Percentiles rank a stretch among this genome's conserved stretches.
Conservation (phyloP, 2,113 vertebrate genomes). For the Prunella himalayana region DNA sequence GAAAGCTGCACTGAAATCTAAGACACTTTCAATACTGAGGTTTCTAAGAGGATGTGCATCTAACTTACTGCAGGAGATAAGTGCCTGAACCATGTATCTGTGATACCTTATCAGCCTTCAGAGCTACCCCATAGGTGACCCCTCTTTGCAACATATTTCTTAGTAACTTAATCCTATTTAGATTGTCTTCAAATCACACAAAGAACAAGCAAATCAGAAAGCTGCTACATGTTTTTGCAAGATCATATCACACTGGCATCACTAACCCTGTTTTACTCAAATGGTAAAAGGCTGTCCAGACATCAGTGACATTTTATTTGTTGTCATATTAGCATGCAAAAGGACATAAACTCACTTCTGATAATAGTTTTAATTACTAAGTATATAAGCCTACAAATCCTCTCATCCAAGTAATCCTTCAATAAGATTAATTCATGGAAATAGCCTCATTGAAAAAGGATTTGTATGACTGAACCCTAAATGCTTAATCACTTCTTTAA, state of each 20-base stretch:
- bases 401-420: constrained; percentile 27
- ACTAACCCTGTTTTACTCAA: background rate
- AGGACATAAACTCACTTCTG: constrained; percentile 3
- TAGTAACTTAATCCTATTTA: constrained; percentile 66
- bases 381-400: constrained; percentile 16
- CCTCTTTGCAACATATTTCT: constrained; percentile 28
- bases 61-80: constrained; percentile 48
- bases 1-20: background rate
- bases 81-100: constrained; percentile 48
- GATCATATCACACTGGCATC: background rate
- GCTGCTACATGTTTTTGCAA: constrained; percentile 38
- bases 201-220: constrained; percentile 25
- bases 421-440: constrained; percentile 28
- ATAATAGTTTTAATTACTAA: constrained; percentile 53
- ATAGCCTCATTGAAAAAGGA: constrained; percentile 1
- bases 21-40: constrained; percentile 27
- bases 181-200: constrained; percentile 45
- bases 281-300: background rate
- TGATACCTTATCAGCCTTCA: background rate
- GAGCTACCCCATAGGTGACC: background rate
- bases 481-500: constrained; percentile 21
- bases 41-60: constrained; percentile 53
- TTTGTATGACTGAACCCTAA: constrained; percentile 10
- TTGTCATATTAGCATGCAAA: background rate
- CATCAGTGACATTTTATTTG: background rate